Percentiles rank a stretch among this genome's conserved stretches.
Evolutionary conservation across 2,797 vertebrate genomes (phyloP).

Genomic region (Aselliscus stoliczkanus): DNA sequence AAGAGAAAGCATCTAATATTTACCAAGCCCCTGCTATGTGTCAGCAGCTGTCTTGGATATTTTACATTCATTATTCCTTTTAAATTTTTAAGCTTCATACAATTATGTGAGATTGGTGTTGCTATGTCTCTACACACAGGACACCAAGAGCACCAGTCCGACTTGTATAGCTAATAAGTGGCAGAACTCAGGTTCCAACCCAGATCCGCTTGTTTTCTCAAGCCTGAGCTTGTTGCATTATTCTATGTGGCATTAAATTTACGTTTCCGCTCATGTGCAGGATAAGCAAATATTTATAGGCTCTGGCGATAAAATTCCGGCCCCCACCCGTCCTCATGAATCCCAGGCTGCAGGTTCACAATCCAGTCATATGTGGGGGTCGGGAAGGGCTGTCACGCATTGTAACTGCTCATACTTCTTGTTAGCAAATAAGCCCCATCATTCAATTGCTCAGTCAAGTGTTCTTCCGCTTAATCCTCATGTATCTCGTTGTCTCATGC

Average conservation of each 20-base stretch:
- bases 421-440: not conserved
- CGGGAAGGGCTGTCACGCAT: not conserved
- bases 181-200: not conserved
- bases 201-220: not conserved
- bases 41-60: not conserved
- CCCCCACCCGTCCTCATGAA: too few species aligned
- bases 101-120: not conserved
- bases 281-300: not conserved
- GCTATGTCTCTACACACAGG: not conserved
- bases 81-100: not conserved
- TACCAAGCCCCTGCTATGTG: not conserved
- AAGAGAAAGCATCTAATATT: not conserved
- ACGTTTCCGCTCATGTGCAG: not conserved
- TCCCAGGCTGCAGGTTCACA: not conserved
- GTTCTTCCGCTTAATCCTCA: not conserved
- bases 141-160: not conserved
- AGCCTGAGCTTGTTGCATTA: not conserved
- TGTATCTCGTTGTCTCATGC: not conserved
- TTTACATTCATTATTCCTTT: not conserved
- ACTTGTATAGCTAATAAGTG: not conserved
- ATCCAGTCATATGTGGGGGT: not conserved
- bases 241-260: not conserved
- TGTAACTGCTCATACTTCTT: not conserved
- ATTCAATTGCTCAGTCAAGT: not conserved
- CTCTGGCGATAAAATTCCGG: not conserved